Percentiles rank a stretch among this genome's conserved stretches.
phyloP scores from a whole-genome alignment of 2,888 invertebrate genomes.

The Neocrepidodera transversa region DNA sequence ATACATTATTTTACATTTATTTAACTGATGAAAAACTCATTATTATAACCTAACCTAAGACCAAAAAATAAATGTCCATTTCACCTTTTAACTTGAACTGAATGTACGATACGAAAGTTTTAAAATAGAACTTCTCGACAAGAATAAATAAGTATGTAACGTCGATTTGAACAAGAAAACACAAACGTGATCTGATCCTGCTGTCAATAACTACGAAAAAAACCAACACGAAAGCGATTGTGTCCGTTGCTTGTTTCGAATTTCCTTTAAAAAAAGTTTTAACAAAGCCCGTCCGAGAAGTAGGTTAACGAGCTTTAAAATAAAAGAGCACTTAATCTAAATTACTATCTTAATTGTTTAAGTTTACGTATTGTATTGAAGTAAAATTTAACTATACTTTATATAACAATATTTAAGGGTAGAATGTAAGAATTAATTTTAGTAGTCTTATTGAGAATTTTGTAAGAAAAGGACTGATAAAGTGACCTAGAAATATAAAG shows the following conservation, averaged over 20 bases:
- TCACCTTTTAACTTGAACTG: too few species aligned
- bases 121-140: neutral
- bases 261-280: constrained; percentile 6
- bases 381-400: neutral
- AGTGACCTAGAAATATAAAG: too few species aligned
- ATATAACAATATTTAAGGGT: neutral
- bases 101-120: too few species aligned
- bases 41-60: too few species aligned
- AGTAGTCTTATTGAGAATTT: neutral
- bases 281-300: constrained; percentile 4
- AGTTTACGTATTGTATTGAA: neutral
- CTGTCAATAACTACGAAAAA: neutral
- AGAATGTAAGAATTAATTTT: neutral
- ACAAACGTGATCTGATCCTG: constrained; percentile 4
- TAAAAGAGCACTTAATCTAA: constrained; percentile 5
- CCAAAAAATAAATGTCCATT: too few species aligned
- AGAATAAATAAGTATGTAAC: neutral
- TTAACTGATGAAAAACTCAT: too few species aligned
- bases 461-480: too few species aligned
- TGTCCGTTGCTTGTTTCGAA: constrained; percentile 11
- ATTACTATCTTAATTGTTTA: constrained; percentile 8
- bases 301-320: constrained; percentile 10
- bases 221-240: constrained; percentile 11
- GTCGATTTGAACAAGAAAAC: constrained; percentile 7
- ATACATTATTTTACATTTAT: too few species aligned